phyloP scores from a whole-genome alignment of 2,113 vertebrate species.

The Nibea albiflora region DNA sequence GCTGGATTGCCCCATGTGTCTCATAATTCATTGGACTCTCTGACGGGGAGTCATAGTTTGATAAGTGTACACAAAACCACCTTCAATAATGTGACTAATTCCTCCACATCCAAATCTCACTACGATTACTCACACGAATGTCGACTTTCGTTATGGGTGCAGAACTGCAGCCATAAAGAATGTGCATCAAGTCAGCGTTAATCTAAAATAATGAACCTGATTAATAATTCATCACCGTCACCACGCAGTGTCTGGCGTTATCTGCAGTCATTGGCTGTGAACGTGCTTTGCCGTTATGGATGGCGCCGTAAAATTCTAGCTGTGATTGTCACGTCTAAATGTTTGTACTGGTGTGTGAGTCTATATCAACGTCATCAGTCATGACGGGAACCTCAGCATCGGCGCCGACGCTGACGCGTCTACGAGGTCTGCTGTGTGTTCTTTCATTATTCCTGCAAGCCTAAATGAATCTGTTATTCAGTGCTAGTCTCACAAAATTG shows the following conservation, averaged over 20 bases:
- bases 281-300: conserved; percentile 10
- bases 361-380: not conserved
- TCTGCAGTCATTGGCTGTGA: conserved; percentile 23
- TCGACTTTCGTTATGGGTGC: conserved; percentile 1
- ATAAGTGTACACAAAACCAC: not conserved
- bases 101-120: not conserved
- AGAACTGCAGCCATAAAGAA: conserved; percentile 8
- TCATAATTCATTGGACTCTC: not conserved
- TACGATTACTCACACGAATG: not conserved
- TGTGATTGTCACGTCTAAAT: conserved; percentile 36
- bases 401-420: not conserved
- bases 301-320: conserved; percentile 49
- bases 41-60: not conserved
- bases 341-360: conserved; percentile 12
- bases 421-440: not conserved
- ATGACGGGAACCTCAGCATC: not conserved
- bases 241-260: not conserved
- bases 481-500: not conserved
- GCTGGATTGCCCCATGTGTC: not conserved
- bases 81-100: not conserved
- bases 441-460: not conserved
- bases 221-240: conserved; percentile 54
- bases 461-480: not conserved
- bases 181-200: conserved; percentile 21
- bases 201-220: conserved; percentile 46